A percentile compares a stretch with the other conserved stretches of the same genome.
These are phyloP conservation scores for Laupala kohalensis DNA, from an alignment of 1,140 invertebrate genomes.

Conservation along the genomic window DNA sequence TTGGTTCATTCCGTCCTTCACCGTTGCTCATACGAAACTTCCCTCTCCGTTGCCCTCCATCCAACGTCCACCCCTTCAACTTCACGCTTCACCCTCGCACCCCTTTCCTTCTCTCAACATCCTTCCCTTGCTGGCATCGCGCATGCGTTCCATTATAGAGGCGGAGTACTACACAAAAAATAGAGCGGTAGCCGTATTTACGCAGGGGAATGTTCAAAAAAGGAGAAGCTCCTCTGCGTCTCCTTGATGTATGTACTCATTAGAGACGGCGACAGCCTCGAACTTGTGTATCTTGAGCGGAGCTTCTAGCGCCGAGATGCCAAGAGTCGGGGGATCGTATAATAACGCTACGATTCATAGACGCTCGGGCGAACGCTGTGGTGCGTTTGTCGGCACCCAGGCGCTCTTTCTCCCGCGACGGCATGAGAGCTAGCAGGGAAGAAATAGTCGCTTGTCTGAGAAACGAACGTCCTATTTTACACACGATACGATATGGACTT, in stretches of 20 bases:
- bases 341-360: not conserved
- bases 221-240: not conserved
- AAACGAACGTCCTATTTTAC: too few relatives aligned
- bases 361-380: not conserved
- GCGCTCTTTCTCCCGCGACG: too few relatives aligned
- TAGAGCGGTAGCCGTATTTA: not conserved
- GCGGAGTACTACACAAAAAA: not conserved
- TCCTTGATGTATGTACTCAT: not conserved
- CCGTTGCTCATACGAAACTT: not conserved
- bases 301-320: too few relatives aligned
- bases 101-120: not conserved
- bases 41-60: too few relatives aligned
- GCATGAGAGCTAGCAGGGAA: too few relatives aligned
- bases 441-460: too few relatives aligned
- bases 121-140: too few relatives aligned
- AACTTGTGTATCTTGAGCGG: not conserved
- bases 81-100: not conserved
- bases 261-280: not conserved
- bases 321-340: not conserved
- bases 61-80: not conserved
- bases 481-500: too few relatives aligned
- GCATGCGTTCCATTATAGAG: not conserved
- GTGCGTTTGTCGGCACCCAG: not conserved
- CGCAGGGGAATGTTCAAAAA: not conserved
- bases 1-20: too few relatives aligned